Evolutionary conservation across 1,140 invertebrate genomes (phyloP), one percentile per base, ranked within the genome.

Genomic region (Gerris buenoi): DNA sequence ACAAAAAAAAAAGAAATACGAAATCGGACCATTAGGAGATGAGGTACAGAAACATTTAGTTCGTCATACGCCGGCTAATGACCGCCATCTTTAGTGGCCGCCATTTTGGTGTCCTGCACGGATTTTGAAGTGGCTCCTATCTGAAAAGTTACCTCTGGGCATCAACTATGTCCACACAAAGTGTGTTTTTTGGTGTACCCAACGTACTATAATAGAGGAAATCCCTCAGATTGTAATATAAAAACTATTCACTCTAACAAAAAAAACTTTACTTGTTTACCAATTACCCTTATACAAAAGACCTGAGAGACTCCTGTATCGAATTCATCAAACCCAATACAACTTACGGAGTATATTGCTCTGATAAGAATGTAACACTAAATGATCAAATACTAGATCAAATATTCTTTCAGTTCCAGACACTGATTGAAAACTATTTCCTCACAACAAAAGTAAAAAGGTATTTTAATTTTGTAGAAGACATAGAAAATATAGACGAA

Each of bases 341-440:
- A 56, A 65, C 64, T 1, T 65, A 65, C 1, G 64, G 64, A 3
- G 64, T 65, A 25, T 46, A 65, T 25, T 65, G 64, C 25, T 56
- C 64, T n/a, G 29, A 65, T 26, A 2, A 25, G 1, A 46, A 65
- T 13, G 25, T 46, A 5, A 25, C n/a, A n/a, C n/a, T n/a, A n/a
- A n/a, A n/a, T n/a, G n/a, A n/a, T n/a, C 46, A 65, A 2, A 65
- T 65, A 46, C n/a, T 65, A n/a, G 2, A 64, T 2, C 3, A 27
- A 64, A 29, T 63, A 25, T 64, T 27, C 18, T 28, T n/a, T 25
- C 1, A 27, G 1, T 64, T 64, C 18, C 63, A 64, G 33, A 28
- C 27, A 2, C 18, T 64, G 10, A 64, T 64, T 28, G 63, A 27
- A 29, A 27, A 27, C n/a, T 2, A 27, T 25, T 28, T 2, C 27